Evolutionary conservation across 2,888 invertebrate genomes (phyloP), one percentile per base, ranked within the genome.

Genomic region (Tetragonula carbonaria): DNA sequence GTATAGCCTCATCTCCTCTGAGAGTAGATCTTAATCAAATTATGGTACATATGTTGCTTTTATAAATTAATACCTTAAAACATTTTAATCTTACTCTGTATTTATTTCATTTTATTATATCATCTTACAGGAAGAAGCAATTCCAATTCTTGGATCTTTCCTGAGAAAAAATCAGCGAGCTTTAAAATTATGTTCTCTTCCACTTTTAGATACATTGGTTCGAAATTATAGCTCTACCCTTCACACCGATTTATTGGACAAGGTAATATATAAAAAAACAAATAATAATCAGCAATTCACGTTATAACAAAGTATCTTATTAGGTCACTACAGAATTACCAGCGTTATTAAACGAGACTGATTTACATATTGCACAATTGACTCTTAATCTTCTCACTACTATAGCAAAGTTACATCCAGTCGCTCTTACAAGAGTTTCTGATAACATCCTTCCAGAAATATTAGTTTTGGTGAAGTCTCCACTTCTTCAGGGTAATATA

Each of bases 91-190:
- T 50, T 59, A 62, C 79, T 78, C 79, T 78, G 86, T 85, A 72
- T 78, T 92, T 45, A 23, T 28, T 13, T 50, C 18, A 13, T 51
- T 28, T 68, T 16, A n/a, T 6, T 18, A n/a, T 18, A 11, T 51
- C 51, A 57, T 63, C 68, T 85, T 84, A 74, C 95, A 98, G 96
- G 96, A 97, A 71, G 98, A 99, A 90, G 98, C 97, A 0, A 96
- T 99, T 88, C 98, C 98, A 3, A 97, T 99, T 78, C 95, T 99
- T 77, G 98, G 99, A 53, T 97, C 98, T 3, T 99, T 99, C 94
- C 95, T 99, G 88, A 96, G 99, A 75, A 99, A 99, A 95, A 99
- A 99, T 95, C 99, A 99, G 94, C 96, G 99, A 86, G 98, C 99
- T 18, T 95, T 99, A 80, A 99, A 99, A 95, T 95, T 99, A 67